These are phyloP conservation scores for Bacillus rossius DNA, from an alignment of 1,140 invertebrate genomes.

Conservation along the genomic window DNA sequence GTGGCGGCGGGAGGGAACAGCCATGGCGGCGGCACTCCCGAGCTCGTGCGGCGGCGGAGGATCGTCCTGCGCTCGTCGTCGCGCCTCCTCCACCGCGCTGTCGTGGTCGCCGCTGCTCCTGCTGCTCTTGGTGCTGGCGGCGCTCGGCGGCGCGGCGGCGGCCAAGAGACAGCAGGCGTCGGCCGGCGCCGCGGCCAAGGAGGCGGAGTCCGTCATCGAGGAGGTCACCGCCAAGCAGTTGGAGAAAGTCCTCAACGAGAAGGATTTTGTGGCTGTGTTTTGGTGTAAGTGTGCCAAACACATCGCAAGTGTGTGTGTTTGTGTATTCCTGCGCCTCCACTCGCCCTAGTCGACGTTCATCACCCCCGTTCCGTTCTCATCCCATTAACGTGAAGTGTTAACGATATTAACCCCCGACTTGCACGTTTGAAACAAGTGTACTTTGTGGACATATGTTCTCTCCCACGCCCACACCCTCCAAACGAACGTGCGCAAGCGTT, in stretches of 20 bases:
- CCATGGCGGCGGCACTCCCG: conserved; percentile 19
- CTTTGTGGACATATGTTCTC: too few species aligned
- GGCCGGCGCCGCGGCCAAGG: conserved; percentile 28
- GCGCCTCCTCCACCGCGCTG: too few species aligned
- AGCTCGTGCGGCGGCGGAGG: conserved; percentile 17
- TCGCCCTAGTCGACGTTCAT: too few species aligned
- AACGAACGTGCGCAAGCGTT: too few species aligned
- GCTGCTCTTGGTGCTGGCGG: conserved; percentile 15
- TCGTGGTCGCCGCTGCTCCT: conserved; percentile 8
- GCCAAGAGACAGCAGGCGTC: conserved; percentile 21
- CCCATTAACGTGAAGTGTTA: too few species aligned
- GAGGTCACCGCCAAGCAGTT: conserved; percentile 88
- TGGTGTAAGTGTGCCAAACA: conserved; percentile 77
- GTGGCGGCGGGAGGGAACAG: conserved; percentile 36
- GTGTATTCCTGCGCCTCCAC: not conserved
- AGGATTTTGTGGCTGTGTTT: conserved; percentile 91
- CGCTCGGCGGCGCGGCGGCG: conserved; percentile 34
- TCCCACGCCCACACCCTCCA: too few species aligned
- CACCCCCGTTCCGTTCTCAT: too few species aligned
- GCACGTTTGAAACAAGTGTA: too few species aligned
- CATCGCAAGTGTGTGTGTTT: not conserved
- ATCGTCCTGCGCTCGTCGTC: conserved; percentile 4
- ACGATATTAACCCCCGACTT: too few species aligned
- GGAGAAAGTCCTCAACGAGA: conserved; percentile 78
- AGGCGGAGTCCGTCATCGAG: conserved; percentile 76